Percentiles rank a stretch among this genome's conserved stretches.
Conservation (phyloP, 2,797 vertebrate species). For the Coregonus suidteri region DNA sequence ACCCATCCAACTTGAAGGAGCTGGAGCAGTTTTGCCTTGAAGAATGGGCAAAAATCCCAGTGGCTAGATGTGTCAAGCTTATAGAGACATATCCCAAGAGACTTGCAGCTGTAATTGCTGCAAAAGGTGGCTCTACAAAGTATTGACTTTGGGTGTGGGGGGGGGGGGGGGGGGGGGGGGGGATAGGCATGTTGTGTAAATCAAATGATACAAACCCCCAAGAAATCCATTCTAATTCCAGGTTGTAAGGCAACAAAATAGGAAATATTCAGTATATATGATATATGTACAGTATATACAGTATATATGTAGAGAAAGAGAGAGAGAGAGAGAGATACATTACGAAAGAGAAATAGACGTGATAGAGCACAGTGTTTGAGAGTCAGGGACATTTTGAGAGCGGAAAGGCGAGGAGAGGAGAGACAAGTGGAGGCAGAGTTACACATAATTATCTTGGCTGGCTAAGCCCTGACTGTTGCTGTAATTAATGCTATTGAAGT, state of each 20-base stretch:
- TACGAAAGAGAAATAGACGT: constrained; percentile 20
- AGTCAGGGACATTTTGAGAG: constrained; percentile 44
- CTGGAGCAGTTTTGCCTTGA: no score
- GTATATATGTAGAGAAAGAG: neutral
- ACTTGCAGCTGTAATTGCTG: no score
- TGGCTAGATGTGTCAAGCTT: no score
- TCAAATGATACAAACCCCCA: no score
- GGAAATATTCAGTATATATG: neutral
- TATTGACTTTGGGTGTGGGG: no score
- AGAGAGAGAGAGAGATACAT: constrained; percentile 27
- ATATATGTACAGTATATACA: no score
- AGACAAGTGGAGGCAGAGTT: constrained; percentile 54
- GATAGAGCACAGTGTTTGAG: neutral
- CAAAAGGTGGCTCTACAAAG: no score
- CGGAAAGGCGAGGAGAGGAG: constrained; percentile 29
- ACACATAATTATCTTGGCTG: constrained; percentile 62
- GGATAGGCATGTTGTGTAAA: no score
- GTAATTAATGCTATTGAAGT: constrained; percentile 62
- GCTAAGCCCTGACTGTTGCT: constrained; percentile 58
- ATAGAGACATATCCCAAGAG: no score
- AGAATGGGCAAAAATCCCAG: no score
- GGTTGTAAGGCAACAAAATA: neutral
- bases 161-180: no score
- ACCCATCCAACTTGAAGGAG: no score
- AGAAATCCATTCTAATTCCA: neutral